Evolutionary conservation across 2,797 vertebrate genomes (phyloP).

Genomic region (Catostomus latipinnis): DNA sequence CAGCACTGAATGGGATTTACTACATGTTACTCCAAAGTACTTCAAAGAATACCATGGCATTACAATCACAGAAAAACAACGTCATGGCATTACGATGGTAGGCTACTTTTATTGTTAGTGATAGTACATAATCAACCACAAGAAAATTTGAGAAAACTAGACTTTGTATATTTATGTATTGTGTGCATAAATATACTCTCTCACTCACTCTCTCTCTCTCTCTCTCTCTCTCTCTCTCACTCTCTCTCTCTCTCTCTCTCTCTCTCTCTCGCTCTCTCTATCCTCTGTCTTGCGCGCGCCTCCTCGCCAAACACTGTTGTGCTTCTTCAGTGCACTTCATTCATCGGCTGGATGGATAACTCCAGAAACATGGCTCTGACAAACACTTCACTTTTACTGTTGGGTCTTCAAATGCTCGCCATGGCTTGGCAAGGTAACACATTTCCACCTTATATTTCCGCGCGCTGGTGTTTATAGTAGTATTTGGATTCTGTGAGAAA

Average conservation of each 20-base stretch:
- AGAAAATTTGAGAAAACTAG: too few relatives aligned
- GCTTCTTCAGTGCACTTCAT: constrained; percentile 53
- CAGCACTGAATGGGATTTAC: too few relatives aligned
- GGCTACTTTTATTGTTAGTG: too few relatives aligned
- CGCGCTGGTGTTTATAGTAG: neutral
- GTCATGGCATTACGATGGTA: too few relatives aligned
- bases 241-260: constrained; percentile 59
- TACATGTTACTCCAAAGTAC: too few relatives aligned
- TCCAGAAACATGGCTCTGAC: constrained; percentile 63
- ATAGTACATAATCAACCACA: too few relatives aligned
- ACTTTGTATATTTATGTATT: too few relatives aligned
- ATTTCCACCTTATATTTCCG: neutral
- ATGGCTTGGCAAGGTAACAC: constrained; percentile 71
- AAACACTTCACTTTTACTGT: constrained; percentile 32
- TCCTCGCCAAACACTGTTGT: neutral
- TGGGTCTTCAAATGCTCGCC: constrained; percentile 57
- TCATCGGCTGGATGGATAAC: constrained; percentile 60
- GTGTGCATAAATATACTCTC: too few relatives aligned
- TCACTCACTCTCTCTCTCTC: too few relatives aligned
- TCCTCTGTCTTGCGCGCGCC: constrained; percentile 23
- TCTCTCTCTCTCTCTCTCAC: constrained; percentile 23
- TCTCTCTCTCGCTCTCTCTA: constrained; percentile 14
- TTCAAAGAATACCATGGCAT: too few relatives aligned
- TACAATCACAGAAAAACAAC: too few relatives aligned
- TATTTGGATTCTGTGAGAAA: neutral